Percentiles rank a stretch among this genome's conserved stretches.
Evolutionary conservation across 2,797 vertebrate genomes (phyloP).

Genomic region (Synaphobranchus kaupii): DNA sequence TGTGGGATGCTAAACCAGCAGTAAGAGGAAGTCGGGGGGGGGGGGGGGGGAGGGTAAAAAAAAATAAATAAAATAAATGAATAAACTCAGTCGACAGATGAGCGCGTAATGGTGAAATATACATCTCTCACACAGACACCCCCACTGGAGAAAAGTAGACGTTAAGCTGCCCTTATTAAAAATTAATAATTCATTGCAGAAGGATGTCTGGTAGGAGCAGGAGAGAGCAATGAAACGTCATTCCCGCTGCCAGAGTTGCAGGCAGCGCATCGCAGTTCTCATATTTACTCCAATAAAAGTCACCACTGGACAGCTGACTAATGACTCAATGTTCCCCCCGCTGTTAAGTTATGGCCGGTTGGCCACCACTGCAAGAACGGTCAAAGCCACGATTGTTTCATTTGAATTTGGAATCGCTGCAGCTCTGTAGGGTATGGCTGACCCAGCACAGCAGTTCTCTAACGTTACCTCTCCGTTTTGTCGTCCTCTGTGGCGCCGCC

Average conservation of each 20-base stretch:
- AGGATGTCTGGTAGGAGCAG: conserved; percentile 21
- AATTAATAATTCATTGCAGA: conserved; percentile 64
- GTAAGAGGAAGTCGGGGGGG: background rate
- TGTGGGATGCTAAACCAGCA: conserved; percentile 27
- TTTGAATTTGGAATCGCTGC: background rate
- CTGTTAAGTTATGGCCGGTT: background rate
- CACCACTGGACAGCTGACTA: background rate
- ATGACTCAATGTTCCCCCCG: background rate
- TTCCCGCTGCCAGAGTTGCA: conserved; percentile 17
- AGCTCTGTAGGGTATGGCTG: background rate
- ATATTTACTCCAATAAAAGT: conserved; percentile 16
- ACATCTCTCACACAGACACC: conserved; percentile 32
- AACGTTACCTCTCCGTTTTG: conserved; percentile 73
- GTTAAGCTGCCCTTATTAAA: conserved; percentile 63
- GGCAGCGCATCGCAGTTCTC: background rate
- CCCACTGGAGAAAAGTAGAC: conserved; percentile 43
- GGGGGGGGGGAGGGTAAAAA: too few species aligned
- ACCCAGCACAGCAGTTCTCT: background rate
- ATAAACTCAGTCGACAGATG: conserved; percentile 12
- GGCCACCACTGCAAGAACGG: background rate
- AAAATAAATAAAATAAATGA: too few species aligned
- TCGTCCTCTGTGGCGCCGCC: conserved; percentile 61
- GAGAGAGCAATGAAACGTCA: background rate
- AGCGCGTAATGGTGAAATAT: conserved; percentile 30
- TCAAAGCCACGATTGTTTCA: background rate